These are phyloP conservation scores for Psophia crepitans DNA, from an alignment of 2,113 vertebrate species.

Conservation along the genomic window DNA sequence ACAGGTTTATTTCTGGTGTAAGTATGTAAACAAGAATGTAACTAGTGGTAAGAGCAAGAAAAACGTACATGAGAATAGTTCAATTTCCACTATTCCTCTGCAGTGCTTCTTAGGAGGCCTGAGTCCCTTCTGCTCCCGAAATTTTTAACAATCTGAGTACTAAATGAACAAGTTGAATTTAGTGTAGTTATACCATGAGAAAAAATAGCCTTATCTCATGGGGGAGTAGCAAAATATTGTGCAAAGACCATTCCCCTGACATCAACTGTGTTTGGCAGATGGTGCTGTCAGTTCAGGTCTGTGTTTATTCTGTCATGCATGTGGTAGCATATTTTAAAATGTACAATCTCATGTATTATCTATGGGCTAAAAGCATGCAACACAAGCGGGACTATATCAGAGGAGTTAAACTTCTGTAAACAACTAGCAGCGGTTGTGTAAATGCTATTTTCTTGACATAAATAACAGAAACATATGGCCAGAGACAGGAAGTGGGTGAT, in stretches of 20 bases:
- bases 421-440: slow-evolving; percentile 80
- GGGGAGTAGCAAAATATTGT: slow-evolving; percentile 70
- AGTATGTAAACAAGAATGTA: neutral
- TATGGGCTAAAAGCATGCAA: slow-evolving; percentile 83
- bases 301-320: slow-evolving; percentile 82
- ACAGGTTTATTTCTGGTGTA: neutral
- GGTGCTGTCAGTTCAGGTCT: slow-evolving; percentile 83
- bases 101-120: neutral
- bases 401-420: slow-evolving; percentile 87
- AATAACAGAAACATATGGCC: slow-evolving; percentile 89
- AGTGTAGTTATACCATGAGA: slow-evolving; percentile 72
- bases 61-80: neutral
- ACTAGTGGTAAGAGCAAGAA: slow-evolving; percentile 4
- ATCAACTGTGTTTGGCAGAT: slow-evolving; percentile 83
- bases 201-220: slow-evolving; percentile 77
- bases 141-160: slow-evolving; percentile 72
- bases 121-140: neutral
- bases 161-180: slow-evolving; percentile 80
- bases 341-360: slow-evolving; percentile 83
- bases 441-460: slow-evolving; percentile 87
- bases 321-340: slow-evolving; percentile 80
- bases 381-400: slow-evolving; percentile 76
- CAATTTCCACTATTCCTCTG: neutral
- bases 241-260: slow-evolving; percentile 73
- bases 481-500: slow-evolving; percentile 82